phyloP scores from a whole-genome alignment of 2,797 vertebrate species.

The Chaenodraco wilsoni region DNA sequence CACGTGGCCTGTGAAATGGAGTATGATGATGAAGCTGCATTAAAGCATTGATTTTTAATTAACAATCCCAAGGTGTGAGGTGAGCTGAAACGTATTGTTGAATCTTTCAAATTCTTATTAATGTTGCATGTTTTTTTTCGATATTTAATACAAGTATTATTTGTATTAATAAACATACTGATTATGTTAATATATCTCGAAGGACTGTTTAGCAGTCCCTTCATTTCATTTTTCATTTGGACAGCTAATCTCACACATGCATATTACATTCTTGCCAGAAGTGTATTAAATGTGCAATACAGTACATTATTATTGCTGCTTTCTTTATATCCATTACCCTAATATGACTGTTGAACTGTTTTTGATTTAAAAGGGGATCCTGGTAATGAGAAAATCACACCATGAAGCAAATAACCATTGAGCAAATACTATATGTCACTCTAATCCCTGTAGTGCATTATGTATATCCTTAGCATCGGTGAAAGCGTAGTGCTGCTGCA shows the following conservation, averaged over 20 bases:
- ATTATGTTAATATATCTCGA: conserved; percentile 14
- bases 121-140: conserved; percentile 23
- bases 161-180: conserved; percentile 58
- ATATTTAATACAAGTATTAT: conserved; percentile 3
- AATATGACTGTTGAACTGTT: conserved; percentile 43
- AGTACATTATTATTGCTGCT: conserved; percentile 32
- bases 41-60: conserved; percentile 79
- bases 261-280: conserved; percentile 19
- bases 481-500: conserved; percentile 22
- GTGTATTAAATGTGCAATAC: conserved; percentile 45
- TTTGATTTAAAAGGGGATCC: conserved; percentile 40
- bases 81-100: conserved; percentile 73
- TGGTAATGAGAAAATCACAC: conserved; percentile 51
- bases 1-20: conserved; percentile 69
- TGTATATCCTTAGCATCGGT: conserved; percentile 23
- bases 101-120: conserved; percentile 33
- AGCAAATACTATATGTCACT: conserved; percentile 30
- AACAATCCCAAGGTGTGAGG: conserved; percentile 64
- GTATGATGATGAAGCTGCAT: conserved; percentile 71
- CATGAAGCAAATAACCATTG: conserved; percentile 32
- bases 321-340: conserved; percentile 40
- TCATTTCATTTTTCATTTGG: conserved; percentile 18
- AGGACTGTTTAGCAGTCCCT: conserved; percentile 11
- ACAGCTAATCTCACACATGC: conserved; percentile 5
- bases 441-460: conserved; percentile 44